These are phyloP conservation scores for Campylomormyrus numenius DNA, from an alignment of 2,113 vertebrate species.

Conservation along the genomic window DNA sequence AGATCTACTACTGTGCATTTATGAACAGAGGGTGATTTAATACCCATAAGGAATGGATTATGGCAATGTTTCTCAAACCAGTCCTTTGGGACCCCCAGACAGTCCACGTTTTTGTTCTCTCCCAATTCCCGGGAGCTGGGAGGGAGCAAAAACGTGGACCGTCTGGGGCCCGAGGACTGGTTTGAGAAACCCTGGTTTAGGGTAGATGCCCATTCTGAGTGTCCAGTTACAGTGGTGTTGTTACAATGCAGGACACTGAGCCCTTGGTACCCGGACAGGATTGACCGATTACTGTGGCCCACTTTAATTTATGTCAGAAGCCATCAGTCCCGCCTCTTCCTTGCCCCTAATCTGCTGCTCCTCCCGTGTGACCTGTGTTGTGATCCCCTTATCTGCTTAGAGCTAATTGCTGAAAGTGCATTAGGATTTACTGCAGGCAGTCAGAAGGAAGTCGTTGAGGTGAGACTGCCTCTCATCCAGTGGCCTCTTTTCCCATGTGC, in stretches of 20 bases:
- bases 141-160: too few species aligned
- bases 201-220: background rate
- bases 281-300: background rate
- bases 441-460: slow-evolving; percentile 23
- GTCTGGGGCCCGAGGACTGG: too few species aligned
- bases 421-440: slow-evolving; percentile 45
- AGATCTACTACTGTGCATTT: background rate
- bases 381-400: slow-evolving; percentile 46
- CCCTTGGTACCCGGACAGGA: background rate
- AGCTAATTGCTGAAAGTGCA: slow-evolving; percentile 27
- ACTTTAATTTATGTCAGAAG: slow-evolving; percentile 1
- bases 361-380: slow-evolving; percentile 24
- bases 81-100: too few species aligned
- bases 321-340: background rate
- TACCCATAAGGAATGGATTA: background rate
- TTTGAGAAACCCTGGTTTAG: background rate
- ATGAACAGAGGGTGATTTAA: background rate
- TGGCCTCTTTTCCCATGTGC: background rate
- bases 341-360: slow-evolving; percentile 28
- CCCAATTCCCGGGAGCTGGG: too few species aligned
- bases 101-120: too few species aligned
- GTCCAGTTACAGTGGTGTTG: background rate
- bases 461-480: background rate
- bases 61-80: too few species aligned
- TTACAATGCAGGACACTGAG: background rate